Evolutionary conservation across 1,140 invertebrate genomes (phyloP), one percentile per base, ranked within the genome.

Genomic region (Pseudomyrmex pallidus): DNA sequence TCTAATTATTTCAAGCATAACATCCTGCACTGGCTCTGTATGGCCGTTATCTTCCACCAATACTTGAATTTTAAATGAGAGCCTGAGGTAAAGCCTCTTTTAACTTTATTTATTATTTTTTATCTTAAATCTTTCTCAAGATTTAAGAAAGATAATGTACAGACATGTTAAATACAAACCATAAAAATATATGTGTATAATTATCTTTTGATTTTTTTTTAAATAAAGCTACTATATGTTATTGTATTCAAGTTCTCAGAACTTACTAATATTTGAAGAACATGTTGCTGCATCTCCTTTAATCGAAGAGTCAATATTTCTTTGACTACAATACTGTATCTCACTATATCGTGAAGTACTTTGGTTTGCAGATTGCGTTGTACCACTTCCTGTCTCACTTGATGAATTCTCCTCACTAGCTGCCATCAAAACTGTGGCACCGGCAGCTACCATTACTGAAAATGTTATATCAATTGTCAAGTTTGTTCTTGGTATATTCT

Each of bases 401-500:
- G 87, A 90, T 63, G 89, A 85, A 76, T 86, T 89, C 78, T 90
- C 83, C 72, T 90, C 90, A 62, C 87, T 90, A 76, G 90, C 87
- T 86, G 90, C 87, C 90, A 92, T 91, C 83, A 92, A 88, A 84
- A 89, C 86, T 54, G 85, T 89, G 20, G 85, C 90, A 66, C 91
- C 90, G 70, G 87, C 89, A 88, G 91, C 90, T 89, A 92, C 91
- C 91, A 92, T 92, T 82, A 83, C 89, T 90, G 50, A 82, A 87
- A 87, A 7, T 20, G 59, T 77, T 8, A 46, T 10, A 78, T 15
- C 35, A 35, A 52, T 20, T 25, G 57, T 73, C 20, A 57, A 35
- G 35, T 35, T 70, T 63, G 62, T 61, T 35, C 35, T 35, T 35
- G 35, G 35, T 35, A 35, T 63, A 57, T 61, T 35, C 35, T 35